Percentiles rank a stretch among this genome's conserved stretches.
These are phyloP conservation scores for Apis florea DNA, from an alignment of 1,140 invertebrate species.

Conservation along the genomic window DNA sequence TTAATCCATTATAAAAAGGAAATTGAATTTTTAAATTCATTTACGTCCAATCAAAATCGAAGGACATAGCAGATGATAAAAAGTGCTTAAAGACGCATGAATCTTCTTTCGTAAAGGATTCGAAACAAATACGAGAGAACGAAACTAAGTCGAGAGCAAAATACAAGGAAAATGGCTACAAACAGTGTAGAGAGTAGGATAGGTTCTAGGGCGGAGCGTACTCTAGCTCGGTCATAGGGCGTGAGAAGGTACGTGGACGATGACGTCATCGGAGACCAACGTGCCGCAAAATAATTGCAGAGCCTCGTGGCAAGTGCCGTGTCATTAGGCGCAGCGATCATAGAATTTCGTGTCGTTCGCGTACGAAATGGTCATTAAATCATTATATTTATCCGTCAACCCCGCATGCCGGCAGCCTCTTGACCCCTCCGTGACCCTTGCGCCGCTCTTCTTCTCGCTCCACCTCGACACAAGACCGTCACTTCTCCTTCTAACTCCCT, in stretches of 20 bases:
- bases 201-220: constrained; percentile 70
- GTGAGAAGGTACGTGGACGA: constrained; percentile 74
- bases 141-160: not conserved
- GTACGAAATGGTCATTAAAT: constrained; percentile 79
- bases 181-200: not conserved
- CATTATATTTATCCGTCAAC: constrained; percentile 79
- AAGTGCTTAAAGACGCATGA: no score
- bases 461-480: no score
- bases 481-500: not conserved
- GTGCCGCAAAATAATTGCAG: constrained; percentile 78
- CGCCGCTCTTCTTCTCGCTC: constrained; percentile 41
- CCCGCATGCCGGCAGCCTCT: constrained; percentile 75
- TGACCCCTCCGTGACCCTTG: constrained; percentile 64
- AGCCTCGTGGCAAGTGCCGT: constrained; percentile 77
- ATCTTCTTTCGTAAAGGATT: no score
- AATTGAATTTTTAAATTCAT: no score
- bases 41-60: no score
- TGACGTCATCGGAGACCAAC: constrained; percentile 76
- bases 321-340: constrained; percentile 77
- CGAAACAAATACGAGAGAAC: not conserved
- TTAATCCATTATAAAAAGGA: no score
- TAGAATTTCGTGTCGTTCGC: constrained; percentile 79
- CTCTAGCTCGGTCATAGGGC: constrained; percentile 75
- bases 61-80: no score
- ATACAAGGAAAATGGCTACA: no score